Evolutionary conservation across 1,140 invertebrate genomes (phyloP).

Genomic region (Leptopilina boulardi): DNA sequence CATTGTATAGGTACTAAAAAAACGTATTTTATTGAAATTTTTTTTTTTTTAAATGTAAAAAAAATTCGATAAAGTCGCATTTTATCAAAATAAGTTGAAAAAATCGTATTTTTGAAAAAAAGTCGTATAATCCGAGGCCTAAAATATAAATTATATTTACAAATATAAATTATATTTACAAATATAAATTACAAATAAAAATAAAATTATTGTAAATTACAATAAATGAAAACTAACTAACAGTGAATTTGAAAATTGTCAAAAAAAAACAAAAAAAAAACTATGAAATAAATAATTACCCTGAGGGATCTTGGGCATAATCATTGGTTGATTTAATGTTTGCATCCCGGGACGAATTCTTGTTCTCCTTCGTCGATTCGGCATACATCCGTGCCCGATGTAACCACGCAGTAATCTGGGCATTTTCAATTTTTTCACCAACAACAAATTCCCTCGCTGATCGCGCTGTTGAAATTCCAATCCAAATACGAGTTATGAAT

Average conservation of each 20-base stretch:
- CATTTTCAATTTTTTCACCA: slow-evolving; percentile 52
- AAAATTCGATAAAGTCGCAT: no score
- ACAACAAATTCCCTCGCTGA: slow-evolving; percentile 34
- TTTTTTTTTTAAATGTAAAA: no score
- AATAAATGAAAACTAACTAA: background rate
- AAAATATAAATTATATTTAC: no score
- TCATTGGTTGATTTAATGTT: slow-evolving; percentile 46
- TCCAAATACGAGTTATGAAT: slow-evolving; percentile 55
- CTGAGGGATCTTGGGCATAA: slow-evolving; percentile 39
- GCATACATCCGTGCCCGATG: slow-evolving; percentile 65
- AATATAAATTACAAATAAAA: no score
- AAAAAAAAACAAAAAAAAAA: no score
- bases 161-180: no score
- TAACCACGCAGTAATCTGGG: slow-evolving; percentile 66
- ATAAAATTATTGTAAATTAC: no score
- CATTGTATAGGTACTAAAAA: no score
- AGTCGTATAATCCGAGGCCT: no score
- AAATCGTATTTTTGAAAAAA: no score
- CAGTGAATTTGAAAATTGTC: background rate
- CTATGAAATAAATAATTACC: slow-evolving; percentile 39
- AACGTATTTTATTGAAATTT: no score
- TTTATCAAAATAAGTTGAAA: no score
- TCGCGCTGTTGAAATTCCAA: slow-evolving; percentile 51
- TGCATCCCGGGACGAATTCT: slow-evolving; percentile 60
- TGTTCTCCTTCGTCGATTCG: slow-evolving; percentile 66